Conservation (phyloP, 1,140 invertebrate genomes). For the Panagrolaimus sp. region DNA sequence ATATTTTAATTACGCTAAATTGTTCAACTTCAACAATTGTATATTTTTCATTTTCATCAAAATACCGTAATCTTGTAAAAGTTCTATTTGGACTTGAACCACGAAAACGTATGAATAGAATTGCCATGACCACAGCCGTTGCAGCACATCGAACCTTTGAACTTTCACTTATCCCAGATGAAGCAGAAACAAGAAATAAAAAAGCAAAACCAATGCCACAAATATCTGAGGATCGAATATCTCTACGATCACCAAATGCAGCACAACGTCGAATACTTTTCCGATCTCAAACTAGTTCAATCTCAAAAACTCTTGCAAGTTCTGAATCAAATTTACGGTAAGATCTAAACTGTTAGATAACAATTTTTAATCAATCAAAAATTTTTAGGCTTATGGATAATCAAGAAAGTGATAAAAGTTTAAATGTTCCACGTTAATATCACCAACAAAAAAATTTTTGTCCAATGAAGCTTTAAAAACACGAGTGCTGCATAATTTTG, state of each 20-base stretch:
- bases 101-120: slow-evolving; percentile 38
- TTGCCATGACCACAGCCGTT: slow-evolving; percentile 51
- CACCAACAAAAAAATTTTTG: too few species aligned
- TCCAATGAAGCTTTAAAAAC: too few species aligned
- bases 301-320: slow-evolving; percentile 24
- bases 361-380: neutral
- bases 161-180: slow-evolving; percentile 51
- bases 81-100: neutral
- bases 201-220: slow-evolving; percentile 5
- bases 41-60: slow-evolving; percentile 49
- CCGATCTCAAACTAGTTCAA: slow-evolving; percentile 30
- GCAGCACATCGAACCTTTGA: slow-evolving; percentile 52
- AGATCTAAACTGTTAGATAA: neutral
- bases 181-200: slow-evolving; percentile 22
- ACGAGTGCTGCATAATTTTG: too few species aligned
- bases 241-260: neutral
- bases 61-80: slow-evolving; percentile 44
- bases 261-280: slow-evolving; percentile 17
- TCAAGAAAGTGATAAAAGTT: slow-evolving; percentile 1
- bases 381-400: slow-evolving; percentile 27
- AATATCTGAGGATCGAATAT: neutral
- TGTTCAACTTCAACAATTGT: slow-evolving; percentile 54
- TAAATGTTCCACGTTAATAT: too few species aligned
- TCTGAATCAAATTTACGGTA: slow-evolving; percentile 40
- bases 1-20: slow-evolving; percentile 54